Percentiles rank a stretch among this genome's conserved stretches.
Conservation (phyloP, 2,113 vertebrate genomes). For the Dipodomys merriami region DNA sequence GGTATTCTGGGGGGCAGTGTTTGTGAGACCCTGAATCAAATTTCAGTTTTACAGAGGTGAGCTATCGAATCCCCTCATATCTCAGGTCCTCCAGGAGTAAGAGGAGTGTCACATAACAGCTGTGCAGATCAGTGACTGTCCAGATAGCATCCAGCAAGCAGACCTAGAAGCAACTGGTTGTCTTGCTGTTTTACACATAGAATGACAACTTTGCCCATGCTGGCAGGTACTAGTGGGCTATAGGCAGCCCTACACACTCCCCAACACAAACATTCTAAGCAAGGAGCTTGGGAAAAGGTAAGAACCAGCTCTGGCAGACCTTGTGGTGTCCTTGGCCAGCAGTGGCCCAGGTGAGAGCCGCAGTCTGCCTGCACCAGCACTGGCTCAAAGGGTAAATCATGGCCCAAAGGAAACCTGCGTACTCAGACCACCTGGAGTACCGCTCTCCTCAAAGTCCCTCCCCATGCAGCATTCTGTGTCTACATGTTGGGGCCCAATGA, state of each 20-base stretch:
- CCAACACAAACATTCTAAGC: neutral
- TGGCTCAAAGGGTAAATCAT: neutral
- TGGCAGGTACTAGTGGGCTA: neutral
- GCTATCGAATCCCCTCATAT: neutral
- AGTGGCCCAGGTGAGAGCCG: rapidly evolving
- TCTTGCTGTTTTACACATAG: no score
- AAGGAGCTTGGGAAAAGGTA: neutral
- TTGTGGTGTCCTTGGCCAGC: neutral
- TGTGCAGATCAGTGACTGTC: rapidly evolving
- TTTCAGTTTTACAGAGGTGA: neutral
- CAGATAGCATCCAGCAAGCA: neutral
- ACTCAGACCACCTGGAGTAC: neutral
- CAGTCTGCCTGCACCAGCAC: no score
- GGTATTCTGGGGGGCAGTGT: neutral
- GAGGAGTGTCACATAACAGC: neutral
- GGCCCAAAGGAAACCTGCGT: neutral
- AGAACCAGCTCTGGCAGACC: neutral
- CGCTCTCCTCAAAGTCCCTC: neutral
- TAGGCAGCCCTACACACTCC: rapidly evolving
- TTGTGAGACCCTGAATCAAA: rapidly evolving
- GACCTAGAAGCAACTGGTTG: neutral
- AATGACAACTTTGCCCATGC: neutral
- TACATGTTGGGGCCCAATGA: neutral
- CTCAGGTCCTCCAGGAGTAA: rapidly evolving
- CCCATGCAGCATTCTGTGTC: neutral